phyloP scores from a whole-genome alignment of 2,888 invertebrate genomes.

The Opisthograptis luteolata region DNA sequence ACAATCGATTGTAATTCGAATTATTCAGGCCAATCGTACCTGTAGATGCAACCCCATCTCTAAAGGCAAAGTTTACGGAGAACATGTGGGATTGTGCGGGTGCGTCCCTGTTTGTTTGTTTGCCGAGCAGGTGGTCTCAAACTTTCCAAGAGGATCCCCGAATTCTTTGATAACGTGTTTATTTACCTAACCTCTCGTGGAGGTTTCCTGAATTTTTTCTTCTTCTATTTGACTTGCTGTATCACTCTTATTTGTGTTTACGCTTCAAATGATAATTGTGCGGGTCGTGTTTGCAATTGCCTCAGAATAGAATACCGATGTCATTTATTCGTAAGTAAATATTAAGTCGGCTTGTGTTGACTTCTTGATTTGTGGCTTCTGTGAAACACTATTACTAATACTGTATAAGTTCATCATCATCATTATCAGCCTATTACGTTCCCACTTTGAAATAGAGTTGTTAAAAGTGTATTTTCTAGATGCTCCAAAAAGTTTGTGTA shows the following conservation, averaged over 20 bases:
- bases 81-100: slow-evolving; percentile 32
- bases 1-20: background rate
- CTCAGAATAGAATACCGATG: too few relatives aligned
- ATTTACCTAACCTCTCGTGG: slow-evolving; percentile 34
- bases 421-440: too few relatives aligned
- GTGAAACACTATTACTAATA: too few relatives aligned
- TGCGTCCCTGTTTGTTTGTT: slow-evolving; percentile 44
- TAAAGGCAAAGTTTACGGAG: slow-evolving; percentile 24
- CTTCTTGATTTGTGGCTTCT: too few relatives aligned
- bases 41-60: too few relatives aligned
- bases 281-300: slow-evolving; percentile 7
- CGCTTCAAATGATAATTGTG: slow-evolving; percentile 22
- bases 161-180: slow-evolving; percentile 47
- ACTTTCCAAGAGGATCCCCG: slow-evolving; percentile 37
- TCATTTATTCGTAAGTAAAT: too few relatives aligned
- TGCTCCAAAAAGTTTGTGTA: too few relatives aligned
- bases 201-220: slow-evolving; percentile 32
- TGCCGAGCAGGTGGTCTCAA: slow-evolving; percentile 45
- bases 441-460: too few relatives aligned
- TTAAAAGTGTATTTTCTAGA: too few relatives aligned
- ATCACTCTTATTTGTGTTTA: slow-evolving; percentile 24
- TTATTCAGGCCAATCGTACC: too few relatives aligned
- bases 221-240: slow-evolving; percentile 32
- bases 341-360: too few relatives aligned
- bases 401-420: too few relatives aligned